A percentile compares a stretch with the other conserved stretches of the same genome.
These are phyloP conservation scores for Hippocampus barbouri DNA, from an alignment of 2,113 vertebrate species.

Conservation along the genomic window DNA sequence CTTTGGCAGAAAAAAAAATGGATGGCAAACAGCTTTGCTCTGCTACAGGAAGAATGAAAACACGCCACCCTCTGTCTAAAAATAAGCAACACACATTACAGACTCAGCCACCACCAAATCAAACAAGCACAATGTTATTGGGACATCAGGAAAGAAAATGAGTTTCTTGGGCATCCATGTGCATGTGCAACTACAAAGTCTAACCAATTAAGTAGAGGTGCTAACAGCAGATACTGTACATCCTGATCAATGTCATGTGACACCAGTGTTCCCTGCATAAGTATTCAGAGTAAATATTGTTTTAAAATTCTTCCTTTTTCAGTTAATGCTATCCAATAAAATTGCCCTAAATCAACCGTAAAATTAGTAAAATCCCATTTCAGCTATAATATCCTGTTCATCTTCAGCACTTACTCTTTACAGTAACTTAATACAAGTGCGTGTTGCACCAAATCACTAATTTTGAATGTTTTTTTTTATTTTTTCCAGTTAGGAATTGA, in stretches of 20 bases:
- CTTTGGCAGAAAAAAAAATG: background rate
- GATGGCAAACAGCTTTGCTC: constrained; percentile 18
- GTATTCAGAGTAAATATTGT: background rate
- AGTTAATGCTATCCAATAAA: background rate
- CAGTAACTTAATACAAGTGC: background rate
- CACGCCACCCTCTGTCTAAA: constrained; percentile 10
- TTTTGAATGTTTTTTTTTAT: background rate
- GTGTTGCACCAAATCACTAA: background rate
- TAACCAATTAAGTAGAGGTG: background rate
- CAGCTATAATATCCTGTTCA: background rate
- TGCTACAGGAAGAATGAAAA: constrained; percentile 26
- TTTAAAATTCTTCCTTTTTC: background rate
- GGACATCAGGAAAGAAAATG: constrained; percentile 26
- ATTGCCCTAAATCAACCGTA: background rate
- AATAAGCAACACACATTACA: constrained; percentile 45
- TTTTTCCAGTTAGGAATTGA: background rate
- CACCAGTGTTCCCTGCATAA: background rate
- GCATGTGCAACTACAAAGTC: constrained; percentile 36
- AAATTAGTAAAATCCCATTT: background rate
- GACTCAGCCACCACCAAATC: constrained; percentile 62
- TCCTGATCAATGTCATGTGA: background rate
- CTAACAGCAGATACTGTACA: background rate
- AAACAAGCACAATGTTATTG: constrained; percentile 61
- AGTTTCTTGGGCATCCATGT: constrained; percentile 44
- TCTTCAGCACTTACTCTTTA: background rate